phyloP scores from a whole-genome alignment of 1,140 invertebrate species.

The Thalassaphorura encarpata region DNA sequence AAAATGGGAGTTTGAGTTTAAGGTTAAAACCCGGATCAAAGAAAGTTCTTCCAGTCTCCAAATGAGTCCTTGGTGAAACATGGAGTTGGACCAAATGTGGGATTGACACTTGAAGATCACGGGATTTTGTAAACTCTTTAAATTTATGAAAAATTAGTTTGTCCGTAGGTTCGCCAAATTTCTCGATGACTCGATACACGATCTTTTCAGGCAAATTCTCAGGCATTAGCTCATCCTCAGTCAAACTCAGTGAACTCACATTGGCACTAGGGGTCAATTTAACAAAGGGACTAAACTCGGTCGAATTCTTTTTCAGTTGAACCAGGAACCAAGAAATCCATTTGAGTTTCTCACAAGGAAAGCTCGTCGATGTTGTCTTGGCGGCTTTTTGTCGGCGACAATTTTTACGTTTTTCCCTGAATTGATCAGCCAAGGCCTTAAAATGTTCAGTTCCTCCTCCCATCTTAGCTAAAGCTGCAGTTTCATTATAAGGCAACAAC shows the following conservation, averaged over 20 bases:
- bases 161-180: constrained; percentile 23
- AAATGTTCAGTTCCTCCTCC: no score
- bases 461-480: no score
- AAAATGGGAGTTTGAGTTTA: constrained; percentile 32
- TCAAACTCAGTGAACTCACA: neutral
- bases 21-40: constrained; percentile 33
- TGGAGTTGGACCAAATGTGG: constrained; percentile 10
- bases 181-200: constrained; percentile 11
- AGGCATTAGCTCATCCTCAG: constrained; percentile 10
- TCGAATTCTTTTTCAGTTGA: constrained; percentile 22
- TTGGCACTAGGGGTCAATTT: constrained; percentile 7
- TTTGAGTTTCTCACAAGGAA: constrained; percentile 24
- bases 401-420: no score
- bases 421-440: no score
- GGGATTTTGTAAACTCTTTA: constrained; percentile 23
- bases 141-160: constrained; percentile 19
- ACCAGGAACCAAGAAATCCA: constrained; percentile 19
- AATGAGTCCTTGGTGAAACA: constrained; percentile 17
- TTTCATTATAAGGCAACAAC: no score
- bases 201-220: constrained; percentile 11
- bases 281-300: constrained; percentile 7
- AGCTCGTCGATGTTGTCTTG: neutral
- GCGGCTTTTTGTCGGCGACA: no score
- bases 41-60: constrained; percentile 13
- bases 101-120: constrained; percentile 19